Evolutionary conservation across 1,140 invertebrate species (phyloP), one percentile per base, ranked within the genome.

Genomic region (Melipona quadrifasciata): DNA sequence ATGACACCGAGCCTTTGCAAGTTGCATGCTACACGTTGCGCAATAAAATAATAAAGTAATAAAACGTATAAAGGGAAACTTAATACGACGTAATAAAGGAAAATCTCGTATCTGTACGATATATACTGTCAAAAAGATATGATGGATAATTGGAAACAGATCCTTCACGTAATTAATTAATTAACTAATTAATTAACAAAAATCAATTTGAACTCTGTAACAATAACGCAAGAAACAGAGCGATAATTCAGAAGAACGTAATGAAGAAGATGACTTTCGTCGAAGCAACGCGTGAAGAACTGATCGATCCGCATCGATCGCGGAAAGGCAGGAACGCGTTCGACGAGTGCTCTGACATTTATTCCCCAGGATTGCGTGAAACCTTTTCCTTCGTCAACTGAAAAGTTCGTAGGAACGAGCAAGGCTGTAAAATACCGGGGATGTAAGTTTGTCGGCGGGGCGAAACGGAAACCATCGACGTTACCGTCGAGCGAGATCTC

Each of bases 381-480:
- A 64, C 65, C 74, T 74, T 31, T 27, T 57, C 11, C 24, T 27
- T 21, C 12, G 55, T 21, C 55, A 21, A 53, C 39, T 64, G 21
- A n/a, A 74, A 81, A 81, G 55, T 81, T 81, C 1, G 31, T 2
- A 24, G 24, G 24, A n/a, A 34, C 61, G 77, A 21, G n/a, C n/a
- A 31, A 19, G n/a, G 14, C 47, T 72, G 72, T 64, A 74, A 53
- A 81, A 72, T 24, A 53, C 10, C 19, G 17, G 65, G 31, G 67
- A 70, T 80, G 70, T 39, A 80, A 31, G 67, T 80, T 80, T 70
- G 39, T 47, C 75, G 34, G 4, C 6, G 31, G 8, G 31, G 53
- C 3, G 31, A n/a, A 80, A 80, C 31, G 65, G 77, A 55, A 31
- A 27, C 14, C 77, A 67, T 55, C 31, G 53, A 1, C n/a, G 51